phyloP scores from a whole-genome alignment of 1,140 invertebrate species.

The Ridgeia piscesae region DNA sequence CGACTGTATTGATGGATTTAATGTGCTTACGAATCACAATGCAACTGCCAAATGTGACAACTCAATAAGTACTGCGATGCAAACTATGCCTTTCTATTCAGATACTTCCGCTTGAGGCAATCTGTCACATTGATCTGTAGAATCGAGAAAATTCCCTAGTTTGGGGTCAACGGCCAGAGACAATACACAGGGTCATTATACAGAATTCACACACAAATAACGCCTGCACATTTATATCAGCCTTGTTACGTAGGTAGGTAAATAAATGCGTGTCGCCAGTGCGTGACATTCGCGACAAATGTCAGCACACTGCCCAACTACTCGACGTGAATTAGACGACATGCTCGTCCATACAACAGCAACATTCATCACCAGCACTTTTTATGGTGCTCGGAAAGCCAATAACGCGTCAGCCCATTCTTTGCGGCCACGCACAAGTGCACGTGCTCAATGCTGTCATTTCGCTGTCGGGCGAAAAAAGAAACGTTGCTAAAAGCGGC shows the following conservation, averaged over 20 bases:
- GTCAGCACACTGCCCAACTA: neutral
- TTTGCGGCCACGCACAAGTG: neutral
- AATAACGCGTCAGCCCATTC: neutral
- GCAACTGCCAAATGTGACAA: neutral
- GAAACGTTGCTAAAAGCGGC: neutral
- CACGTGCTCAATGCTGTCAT: neutral
- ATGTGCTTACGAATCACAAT: neutral
- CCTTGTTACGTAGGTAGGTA: neutral
- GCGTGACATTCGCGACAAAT: neutral
- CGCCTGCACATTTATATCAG: neutral
- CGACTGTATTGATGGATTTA: neutral
- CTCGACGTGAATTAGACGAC: neutral
- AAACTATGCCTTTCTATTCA: neutral
- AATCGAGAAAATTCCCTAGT: neutral
- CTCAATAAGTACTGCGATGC: neutral
- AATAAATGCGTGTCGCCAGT: neutral
- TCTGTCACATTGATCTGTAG: neutral
- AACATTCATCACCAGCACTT: neutral
- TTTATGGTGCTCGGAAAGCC: neutral
- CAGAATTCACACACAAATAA: neutral
- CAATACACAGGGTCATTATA: neutral
- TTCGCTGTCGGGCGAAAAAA: conserved; percentile 2
- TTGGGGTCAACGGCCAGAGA: neutral
- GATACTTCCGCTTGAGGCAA: neutral
- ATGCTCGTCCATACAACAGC: neutral